phyloP scores from a whole-genome alignment of 2,888 invertebrate species.

The Bhutanitis thaidina region DNA sequence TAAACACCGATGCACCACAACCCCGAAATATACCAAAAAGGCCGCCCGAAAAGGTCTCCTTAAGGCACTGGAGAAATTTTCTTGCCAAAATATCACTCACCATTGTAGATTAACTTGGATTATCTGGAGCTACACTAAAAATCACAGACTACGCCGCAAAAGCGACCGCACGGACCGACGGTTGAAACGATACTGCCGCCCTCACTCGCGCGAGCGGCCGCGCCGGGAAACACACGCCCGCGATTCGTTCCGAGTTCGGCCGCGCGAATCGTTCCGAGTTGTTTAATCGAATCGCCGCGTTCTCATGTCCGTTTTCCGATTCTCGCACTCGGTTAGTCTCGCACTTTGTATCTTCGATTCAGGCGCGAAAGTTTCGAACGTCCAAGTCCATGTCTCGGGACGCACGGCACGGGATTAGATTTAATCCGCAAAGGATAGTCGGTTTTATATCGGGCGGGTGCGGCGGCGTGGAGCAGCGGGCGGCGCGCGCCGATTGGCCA shows the following conservation, averaged over 20 bases:
- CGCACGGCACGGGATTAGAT: conserved; percentile 80
- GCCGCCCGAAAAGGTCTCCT: conserved; percentile 43
- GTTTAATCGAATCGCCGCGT: conserved; percentile 67
- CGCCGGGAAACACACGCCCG: conserved; percentile 70
- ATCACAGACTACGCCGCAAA: conserved; percentile 79
- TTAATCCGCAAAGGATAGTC: conserved; percentile 81
- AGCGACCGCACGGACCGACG: conserved; percentile 78
- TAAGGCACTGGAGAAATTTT: conserved; percentile 63
- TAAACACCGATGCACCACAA: conserved; percentile 73
- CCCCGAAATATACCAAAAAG: conserved; percentile 65
- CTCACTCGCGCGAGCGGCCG: conserved; percentile 76
- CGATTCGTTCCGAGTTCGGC: conserved; percentile 62
- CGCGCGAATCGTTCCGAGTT: conserved; percentile 69
- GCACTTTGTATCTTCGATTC: conserved; percentile 44
- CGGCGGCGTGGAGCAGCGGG: conserved; percentile 87
- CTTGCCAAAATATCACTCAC: conserved; percentile 75
- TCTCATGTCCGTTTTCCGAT: conserved; percentile 67
- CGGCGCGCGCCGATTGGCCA: conserved; percentile 87
- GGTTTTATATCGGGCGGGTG: conserved; percentile 85
- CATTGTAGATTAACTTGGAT: conserved; percentile 81
- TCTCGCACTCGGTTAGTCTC: conserved; percentile 37
- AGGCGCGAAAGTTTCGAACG: conserved; percentile 55
- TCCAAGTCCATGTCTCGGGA: conserved; percentile 77
- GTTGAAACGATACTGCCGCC: conserved; percentile 81
- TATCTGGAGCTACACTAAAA: conserved; percentile 80